Evolutionary conservation across 2,797 vertebrate genomes (phyloP), one percentile per base, ranked within the genome.

Genomic region (Amniataba percoides): DNA sequence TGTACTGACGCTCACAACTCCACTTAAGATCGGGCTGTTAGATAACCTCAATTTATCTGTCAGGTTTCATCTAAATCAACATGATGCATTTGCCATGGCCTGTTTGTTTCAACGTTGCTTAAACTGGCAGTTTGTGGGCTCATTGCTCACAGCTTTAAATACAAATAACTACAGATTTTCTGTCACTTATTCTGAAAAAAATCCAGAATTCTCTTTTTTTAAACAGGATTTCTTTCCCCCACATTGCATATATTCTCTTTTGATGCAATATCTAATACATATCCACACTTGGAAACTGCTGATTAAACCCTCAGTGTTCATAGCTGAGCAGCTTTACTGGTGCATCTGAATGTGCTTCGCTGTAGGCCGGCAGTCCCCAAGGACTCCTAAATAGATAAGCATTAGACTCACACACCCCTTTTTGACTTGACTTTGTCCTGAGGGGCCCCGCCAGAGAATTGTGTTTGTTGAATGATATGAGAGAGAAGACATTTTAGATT

Each of bases 41-140:
- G 91, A 91, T 91, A 92, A 89, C 85, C 85, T 85, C 88, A 89
- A 92, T 91, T 86, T 75, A 88, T 83, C 85, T 88, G 91, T 90
- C 92, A 84, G 86, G 42, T 90, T 87, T 86, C 59, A 91, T 92
- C 89, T 83, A 56, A 84, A 78, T 93, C 89, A 93, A 88, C 90
- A 86, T 62, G 84, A 87, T 78, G 68, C 83, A 85, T 89, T 93
- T 66, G 78, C 86, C 59, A 51, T 19, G 74, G 78, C 75, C 81
- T 69, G 85, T 88, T 90, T 91, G 81, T 77, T 86, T 74, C 9
- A 7, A 65, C 65, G 90, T 80, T 64, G 59, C 66, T 83, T 78
- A 82, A 84, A 86, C 66, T 84, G 79, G 64, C 80, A 78, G 85
- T 71, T 73, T 78, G 81, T 59, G 51, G 53, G n/a, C 71, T 84